Percentiles rank a stretch among this genome's conserved stretches.
Conservation (phyloP, 2,797 vertebrate genomes). For the Tangara arthus region DNA sequence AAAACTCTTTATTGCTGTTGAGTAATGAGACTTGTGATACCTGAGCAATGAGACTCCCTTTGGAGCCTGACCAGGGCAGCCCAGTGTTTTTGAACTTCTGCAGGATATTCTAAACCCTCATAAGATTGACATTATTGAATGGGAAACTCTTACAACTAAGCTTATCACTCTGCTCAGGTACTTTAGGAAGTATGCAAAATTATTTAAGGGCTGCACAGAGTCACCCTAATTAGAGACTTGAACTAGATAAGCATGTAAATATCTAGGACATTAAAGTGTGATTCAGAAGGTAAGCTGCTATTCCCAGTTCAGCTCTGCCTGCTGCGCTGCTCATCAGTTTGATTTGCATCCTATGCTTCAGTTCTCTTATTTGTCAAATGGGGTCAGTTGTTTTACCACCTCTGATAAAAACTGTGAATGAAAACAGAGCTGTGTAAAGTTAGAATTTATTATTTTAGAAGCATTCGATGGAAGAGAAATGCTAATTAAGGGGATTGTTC, state of each 20-base stretch:
- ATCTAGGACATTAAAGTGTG: conserved; percentile 41
- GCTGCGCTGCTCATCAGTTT: conserved; percentile 12
- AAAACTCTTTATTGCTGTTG: neutral
- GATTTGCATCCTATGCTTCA: conserved; percentile 35
- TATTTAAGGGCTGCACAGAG: neutral
- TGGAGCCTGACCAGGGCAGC: neutral
- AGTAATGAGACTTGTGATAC: neutral
- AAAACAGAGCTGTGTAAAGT: neutral
- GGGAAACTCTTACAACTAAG: neutral
- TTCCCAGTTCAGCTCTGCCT: conserved; percentile 26
- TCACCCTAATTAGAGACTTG: conserved; percentile 54
- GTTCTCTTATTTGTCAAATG: conserved; percentile 33
- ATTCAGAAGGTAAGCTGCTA: conserved; percentile 49
- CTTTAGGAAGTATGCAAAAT: neutral
- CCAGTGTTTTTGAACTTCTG: neutral
- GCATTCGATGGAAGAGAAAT: neutral
- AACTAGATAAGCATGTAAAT: conserved; percentile 50
- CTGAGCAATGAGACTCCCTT: neutral
- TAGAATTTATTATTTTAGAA: conserved; percentile 25
- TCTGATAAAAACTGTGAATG: conserved; percentile 22
- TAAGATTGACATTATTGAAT: neutral
- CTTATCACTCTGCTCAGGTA: neutral
- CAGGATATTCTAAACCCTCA: neutral
- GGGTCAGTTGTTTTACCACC: conserved; percentile 23
- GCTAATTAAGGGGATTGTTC: conserved; percentile 28